Conservation (phyloP, 2,113 vertebrate species). For the Sarotherodon lohbergeri region DNA sequence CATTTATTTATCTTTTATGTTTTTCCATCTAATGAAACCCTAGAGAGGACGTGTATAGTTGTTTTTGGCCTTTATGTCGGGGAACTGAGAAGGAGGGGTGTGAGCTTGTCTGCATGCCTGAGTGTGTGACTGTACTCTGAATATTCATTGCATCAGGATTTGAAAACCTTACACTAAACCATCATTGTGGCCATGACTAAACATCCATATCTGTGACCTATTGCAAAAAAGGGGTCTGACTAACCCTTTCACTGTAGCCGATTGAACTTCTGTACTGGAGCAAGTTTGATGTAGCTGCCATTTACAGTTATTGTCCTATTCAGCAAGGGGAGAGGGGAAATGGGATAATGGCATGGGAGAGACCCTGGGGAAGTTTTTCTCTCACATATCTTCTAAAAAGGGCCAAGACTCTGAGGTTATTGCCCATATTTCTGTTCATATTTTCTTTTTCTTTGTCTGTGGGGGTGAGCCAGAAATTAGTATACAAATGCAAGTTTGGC, state of each 20-base stretch:
- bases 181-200: slow-evolving; percentile 4
- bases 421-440: slow-evolving; percentile 13
- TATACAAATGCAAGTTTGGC: not conserved
- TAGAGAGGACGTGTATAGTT: slow-evolving; percentile 59
- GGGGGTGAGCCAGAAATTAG: not conserved
- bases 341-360: slow-evolving; percentile 37
- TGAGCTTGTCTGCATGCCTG: slow-evolving; percentile 22
- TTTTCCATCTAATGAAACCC: slow-evolving; percentile 70
- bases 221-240: slow-evolving; percentile 15
- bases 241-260: not conserved
- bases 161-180: not conserved
- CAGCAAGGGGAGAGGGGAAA: not conserved
- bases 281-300: not conserved
- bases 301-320: slow-evolving; percentile 44
- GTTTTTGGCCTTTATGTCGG: slow-evolving; percentile 60
- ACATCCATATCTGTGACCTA: not conserved
- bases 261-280: not conserved
- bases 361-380: slow-evolving; percentile 28
- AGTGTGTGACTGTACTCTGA: slow-evolving; percentile 34
- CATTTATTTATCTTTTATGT: slow-evolving; percentile 76
- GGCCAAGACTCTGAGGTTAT: slow-evolving; percentile 27
- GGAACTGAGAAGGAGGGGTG: slow-evolving; percentile 19
- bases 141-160: slow-evolving; percentile 26
- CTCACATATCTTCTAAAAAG: slow-evolving; percentile 39
- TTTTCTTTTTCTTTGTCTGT: not conserved